These are phyloP conservation scores for Arrhamphus sclerolepis DNA, from an alignment of 2,797 vertebrate genomes.

Conservation along the genomic window DNA sequence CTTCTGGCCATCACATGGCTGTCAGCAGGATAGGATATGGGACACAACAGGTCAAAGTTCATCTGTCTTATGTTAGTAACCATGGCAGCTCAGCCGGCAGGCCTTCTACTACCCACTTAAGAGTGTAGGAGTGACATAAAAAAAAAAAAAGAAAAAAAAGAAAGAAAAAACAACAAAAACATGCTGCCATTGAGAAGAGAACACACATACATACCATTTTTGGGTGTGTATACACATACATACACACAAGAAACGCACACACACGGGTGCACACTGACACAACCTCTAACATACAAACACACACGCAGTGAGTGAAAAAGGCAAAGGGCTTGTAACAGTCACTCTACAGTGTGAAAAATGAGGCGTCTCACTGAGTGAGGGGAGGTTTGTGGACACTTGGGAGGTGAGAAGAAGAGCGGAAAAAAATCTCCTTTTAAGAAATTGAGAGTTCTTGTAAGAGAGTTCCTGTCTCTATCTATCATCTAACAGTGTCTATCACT, in stretches of 20 bases:
- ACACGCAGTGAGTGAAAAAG: slow-evolving; percentile 84
- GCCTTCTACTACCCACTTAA: slow-evolving; percentile 73
- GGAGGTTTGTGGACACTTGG: slow-evolving; percentile 94
- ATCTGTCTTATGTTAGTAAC: slow-evolving; percentile 75
- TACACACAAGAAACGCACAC: slow-evolving; percentile 28
- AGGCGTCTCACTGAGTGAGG: slow-evolving; percentile 90
- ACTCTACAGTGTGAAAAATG: slow-evolving; percentile 95
- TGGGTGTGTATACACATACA: slow-evolving; percentile 37
- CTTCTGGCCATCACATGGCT: slow-evolving; percentile 98
- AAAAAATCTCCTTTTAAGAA: slow-evolving; percentile 79
- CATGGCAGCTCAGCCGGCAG: slow-evolving; percentile 75
- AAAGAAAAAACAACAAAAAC: too few relatives aligned
- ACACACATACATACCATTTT: slow-evolving; percentile 27
- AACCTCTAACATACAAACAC: slow-evolving; percentile 69
- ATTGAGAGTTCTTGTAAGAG: slow-evolving; percentile 79
- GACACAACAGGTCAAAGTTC: slow-evolving; percentile 78
- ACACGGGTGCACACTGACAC: slow-evolving; percentile 68
- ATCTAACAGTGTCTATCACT: slow-evolving; percentile 80
- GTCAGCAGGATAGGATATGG: slow-evolving; percentile 78
- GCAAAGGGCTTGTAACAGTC: slow-evolving; percentile 97
- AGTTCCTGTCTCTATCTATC: slow-evolving; percentile 80
- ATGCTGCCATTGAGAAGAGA: slow-evolving; percentile 75
- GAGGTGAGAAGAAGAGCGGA: slow-evolving; percentile 83
- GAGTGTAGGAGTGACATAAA: slow-evolving; percentile 76
- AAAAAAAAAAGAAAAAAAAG: slow-evolving; percentile 40